Conservation (phyloP, 1,140 invertebrate species). For the Anastrepha ludens region DNA sequence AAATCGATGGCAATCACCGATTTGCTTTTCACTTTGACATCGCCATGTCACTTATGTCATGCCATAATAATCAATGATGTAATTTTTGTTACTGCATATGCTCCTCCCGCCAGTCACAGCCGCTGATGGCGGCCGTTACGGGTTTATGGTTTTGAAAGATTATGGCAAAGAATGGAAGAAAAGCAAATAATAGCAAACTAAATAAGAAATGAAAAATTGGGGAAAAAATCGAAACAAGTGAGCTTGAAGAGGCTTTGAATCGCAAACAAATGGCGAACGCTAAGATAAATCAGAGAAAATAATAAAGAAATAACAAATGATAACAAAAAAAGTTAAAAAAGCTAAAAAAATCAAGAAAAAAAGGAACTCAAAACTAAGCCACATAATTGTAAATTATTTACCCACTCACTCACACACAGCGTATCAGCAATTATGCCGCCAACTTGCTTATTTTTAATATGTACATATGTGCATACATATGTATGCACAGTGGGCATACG, state of each 20-base stretch:
- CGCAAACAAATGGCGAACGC: neutral
- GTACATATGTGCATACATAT: neutral
- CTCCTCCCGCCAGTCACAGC: neutral
- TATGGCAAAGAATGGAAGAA: neutral
- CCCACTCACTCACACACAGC: neutral
- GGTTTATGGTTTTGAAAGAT: neutral
- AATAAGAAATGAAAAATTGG: neutral
- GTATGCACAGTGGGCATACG: neutral
- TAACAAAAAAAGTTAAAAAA: neutral
- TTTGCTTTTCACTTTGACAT: slow-evolving; percentile 26
- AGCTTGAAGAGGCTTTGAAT: neutral
- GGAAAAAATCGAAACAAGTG: neutral
- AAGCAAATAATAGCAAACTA: neutral
- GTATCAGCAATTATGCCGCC: neutral
- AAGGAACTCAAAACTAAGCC: neutral
- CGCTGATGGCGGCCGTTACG: neutral
- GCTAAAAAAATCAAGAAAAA: neutral
- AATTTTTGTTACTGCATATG: neutral
- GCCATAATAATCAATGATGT: neutral
- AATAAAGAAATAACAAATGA: neutral
- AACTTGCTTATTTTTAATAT: neutral
- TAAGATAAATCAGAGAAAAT: neutral
- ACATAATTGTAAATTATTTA: slow-evolving; percentile 16
- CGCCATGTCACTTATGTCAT: slow-evolving; percentile 1
- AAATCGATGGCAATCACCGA: neutral